Base-by-base conservation (phyloP, 2,113 vertebrate genomes). In the Oreochromis niloticus region DNA sequence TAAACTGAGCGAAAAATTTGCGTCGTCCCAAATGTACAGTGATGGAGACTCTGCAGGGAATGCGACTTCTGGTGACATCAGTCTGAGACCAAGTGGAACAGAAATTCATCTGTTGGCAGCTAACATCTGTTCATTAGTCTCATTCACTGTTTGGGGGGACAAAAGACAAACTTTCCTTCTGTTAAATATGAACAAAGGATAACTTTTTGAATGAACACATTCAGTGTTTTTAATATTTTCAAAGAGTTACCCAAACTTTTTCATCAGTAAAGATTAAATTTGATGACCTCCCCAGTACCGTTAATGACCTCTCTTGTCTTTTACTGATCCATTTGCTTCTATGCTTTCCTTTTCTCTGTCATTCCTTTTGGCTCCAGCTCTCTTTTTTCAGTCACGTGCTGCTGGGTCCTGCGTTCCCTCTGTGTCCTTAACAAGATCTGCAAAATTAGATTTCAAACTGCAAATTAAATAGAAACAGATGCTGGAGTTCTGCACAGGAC, bases 391-490 rank as follows among this genome's bases (percentile, higher is more conserved):
- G 16, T 82, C 48, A 17, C 30, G 9, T 50, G 43, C 39, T 63
- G 56, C 66, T 11, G 80, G 80, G 81, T 84, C 43, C 3, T 30
- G 50, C 12, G 0, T 34, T 80, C 16, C 89, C 89, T 80, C 81
- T 1, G 83, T 90, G 32, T 63, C 80, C 83, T 82, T 87, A 91
- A 90, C 43, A 39, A 92, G 87, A 93, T 94, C 83, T 71, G 61
- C 91, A 87, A 80, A 89, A 94, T 92, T 80, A 88, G 16, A 91
- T 93, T 94, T 92, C 87, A 92, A 92, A 93, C 34, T 55, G 85
- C 80, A 93, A 88, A 89, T 89, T 80, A 88, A 93, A 91, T 82
- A 75, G 82, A 88, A 79, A 78, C 90, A 94, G 91, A 85, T 91
- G 90, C 85, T 88, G 81, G 16, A 39, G 86, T 50, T 87, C 5